Evolutionary conservation across 23 tunicate genomes (phyloP).

Genomic region (Ascidia mentula): DNA sequence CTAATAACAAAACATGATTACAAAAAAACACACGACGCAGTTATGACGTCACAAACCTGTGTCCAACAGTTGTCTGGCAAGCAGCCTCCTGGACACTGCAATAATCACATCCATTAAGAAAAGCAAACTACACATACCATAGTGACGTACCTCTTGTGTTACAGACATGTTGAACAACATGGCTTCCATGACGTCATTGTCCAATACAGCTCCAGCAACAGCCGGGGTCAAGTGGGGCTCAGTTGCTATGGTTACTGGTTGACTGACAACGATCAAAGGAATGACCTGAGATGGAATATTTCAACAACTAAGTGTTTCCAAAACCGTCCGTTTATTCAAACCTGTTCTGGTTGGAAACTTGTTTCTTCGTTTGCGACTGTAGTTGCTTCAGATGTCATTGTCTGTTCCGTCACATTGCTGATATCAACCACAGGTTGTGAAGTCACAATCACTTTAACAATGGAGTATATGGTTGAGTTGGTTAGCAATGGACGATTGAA

Average conservation of each 20-base stretch:
- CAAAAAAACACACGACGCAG: neutral
- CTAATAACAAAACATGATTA: slow-evolving; percentile 35
- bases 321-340: neutral
- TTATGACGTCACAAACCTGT: neutral
- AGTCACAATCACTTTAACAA: neutral
- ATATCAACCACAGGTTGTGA: neutral
- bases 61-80: neutral
- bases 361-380: neutral
- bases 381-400: neutral
- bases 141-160: neutral
- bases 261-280: slow-evolving; percentile 18
- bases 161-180: slow-evolving; percentile 23
- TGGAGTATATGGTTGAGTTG: neutral
- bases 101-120: too few species aligned
- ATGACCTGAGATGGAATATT: neutral
- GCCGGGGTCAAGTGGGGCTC: slow-evolving; percentile 27
- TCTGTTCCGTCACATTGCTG: neutral
- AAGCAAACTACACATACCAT: neutral
- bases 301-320: neutral
- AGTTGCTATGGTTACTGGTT: slow-evolving; percentile 12
- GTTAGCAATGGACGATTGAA: slow-evolving; percentile 31
- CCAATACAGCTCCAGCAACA: slow-evolving; percentile 41
- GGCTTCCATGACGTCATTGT: slow-evolving; percentile 20
- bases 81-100: neutral
- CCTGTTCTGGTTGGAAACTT: neutral